A percentile compares a stretch with the other conserved stretches of the same genome.
Conservation (phyloP, 2,888 invertebrate species). For the Scaptomyza reducta region DNA sequence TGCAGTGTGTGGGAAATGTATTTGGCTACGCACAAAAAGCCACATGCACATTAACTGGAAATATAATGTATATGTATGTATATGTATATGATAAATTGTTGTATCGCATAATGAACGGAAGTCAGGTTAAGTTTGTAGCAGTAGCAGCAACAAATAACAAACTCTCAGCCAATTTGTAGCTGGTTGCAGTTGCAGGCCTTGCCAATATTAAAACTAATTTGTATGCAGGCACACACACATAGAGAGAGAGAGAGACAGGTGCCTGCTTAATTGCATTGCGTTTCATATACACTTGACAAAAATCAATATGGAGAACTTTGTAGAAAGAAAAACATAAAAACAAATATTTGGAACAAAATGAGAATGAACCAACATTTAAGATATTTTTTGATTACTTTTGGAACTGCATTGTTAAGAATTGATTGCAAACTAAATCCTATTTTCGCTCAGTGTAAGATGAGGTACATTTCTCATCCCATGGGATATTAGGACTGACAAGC, state of each 20-base stretch:
- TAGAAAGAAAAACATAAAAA: too few relatives aligned
- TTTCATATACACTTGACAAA: conserved; percentile 6
- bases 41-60: conserved; percentile 24
- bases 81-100: conserved; percentile 15
- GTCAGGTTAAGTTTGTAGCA: conserved; percentile 38
- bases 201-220: conserved; percentile 58
- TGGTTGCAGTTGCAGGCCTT: conserved; percentile 11
- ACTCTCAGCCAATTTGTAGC: conserved; percentile 27
- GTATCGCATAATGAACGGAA: conserved; percentile 34
- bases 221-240: conserved; percentile 21
- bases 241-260: conserved; percentile 13
- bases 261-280: conserved; percentile 41
- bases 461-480: conserved; percentile 20
- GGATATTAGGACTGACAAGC: conserved; percentile 30
- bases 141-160: conserved; percentile 1
- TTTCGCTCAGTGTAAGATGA: conserved; percentile 2
- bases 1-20: conserved; percentile 53
- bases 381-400: background rate
- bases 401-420: background rate
- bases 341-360: too few relatives aligned
- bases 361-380: too few relatives aligned
- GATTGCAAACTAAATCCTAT: background rate
- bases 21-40: conserved; percentile 46
- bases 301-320: background rate
- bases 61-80: conserved; percentile 25